These are phyloP conservation scores for Acanthaster planci DNA, from an alignment of 35 echinoderm and acorn worm genomes.

Conservation along the genomic window DNA sequence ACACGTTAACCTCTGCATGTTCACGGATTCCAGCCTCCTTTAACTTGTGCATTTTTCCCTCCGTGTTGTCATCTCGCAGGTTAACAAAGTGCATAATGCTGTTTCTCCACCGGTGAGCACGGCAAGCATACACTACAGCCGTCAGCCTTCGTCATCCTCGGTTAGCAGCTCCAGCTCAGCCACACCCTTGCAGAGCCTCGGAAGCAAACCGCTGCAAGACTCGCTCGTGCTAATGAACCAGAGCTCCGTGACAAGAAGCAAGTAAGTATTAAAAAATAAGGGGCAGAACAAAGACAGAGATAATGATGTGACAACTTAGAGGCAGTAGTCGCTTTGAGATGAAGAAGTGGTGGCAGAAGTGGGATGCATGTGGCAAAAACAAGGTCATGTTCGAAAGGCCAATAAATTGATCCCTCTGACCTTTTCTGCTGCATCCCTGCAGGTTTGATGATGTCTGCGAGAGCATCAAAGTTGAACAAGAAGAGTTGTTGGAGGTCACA, in stretches of 20 bases:
- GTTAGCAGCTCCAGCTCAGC: not conserved
- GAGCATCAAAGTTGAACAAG: not conserved
- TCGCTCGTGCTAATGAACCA: not conserved
- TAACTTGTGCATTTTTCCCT: no score
- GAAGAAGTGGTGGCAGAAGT: not conserved
- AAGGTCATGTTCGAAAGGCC: not conserved
- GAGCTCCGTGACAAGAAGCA: conserved; percentile 7
- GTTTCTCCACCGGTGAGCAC: no score
- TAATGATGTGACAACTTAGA: no score
- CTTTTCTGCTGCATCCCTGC: not conserved
- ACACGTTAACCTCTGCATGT: no score
- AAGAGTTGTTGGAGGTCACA: not conserved
- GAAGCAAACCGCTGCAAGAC: not conserved
- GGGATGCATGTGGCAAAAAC: conserved; percentile 12
- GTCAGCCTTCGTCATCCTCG: not conserved
- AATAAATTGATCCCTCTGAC: not conserved
- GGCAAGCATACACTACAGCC: not conserved
- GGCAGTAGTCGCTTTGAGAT: no score
- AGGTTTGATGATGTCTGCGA: conserved; percentile 17
- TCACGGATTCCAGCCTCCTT: no score
- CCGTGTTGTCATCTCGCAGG: no score
- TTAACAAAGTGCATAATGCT: no score
- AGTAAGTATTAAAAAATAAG: not conserved
- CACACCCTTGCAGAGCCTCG: not conserved
- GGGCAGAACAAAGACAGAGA: no score